Base-by-base conservation (phyloP, 2,113 vertebrate genomes). In the Procavia capensis region DNA sequence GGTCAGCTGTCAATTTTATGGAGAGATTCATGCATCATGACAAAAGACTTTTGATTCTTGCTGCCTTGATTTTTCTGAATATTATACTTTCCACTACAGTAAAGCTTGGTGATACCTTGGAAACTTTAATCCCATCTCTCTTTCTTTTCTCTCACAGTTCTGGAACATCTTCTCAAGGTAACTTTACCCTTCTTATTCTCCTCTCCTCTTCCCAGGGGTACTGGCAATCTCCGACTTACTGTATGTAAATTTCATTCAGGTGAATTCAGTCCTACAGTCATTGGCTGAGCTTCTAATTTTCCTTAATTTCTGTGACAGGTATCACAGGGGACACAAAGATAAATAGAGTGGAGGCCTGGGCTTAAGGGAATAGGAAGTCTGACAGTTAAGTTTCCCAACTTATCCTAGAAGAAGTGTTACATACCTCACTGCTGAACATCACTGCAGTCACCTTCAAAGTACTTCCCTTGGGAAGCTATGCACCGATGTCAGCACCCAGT, bases 161-260 rank as follows among this genome's bases (percentile, higher is more conserved):
- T 57, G 54, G 54, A 68, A 57, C 10, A 59, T 16, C 54, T n/a
- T 45, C 63, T 82, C 20, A 20, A 0, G 5, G 34, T 17, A 34
- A 6, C 34, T 39, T 93, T 64, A 27, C 72, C 34, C 61, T 27
- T 50, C 92, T 75, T 68, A 24, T n/a, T 91, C 19, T 61, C 24
- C 61, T 85, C 19, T 9, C 63, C 3, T 72, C 85, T 89, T 25
- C 83, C 34, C 19, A 22, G 7, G 68, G 76, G 34, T 47, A 34
- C 22, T 7, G 43, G 34, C 3, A 20, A 63, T 43, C 25, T 66
- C 74, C 29, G 83, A 57, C 68, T 88, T 80, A 57, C 31, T 34
- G 0, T 7, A 85, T 90, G 75, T n/a, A 93, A 90, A 95, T 76
- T 86, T 9, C 6, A 70, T 86, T 89, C 90, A 64, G 31, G 83